Evolutionary conservation across 1,140 invertebrate species (phyloP), one percentile per base, ranked within the genome.

Genomic region (Rhynchophorus ferrugineus): DNA sequence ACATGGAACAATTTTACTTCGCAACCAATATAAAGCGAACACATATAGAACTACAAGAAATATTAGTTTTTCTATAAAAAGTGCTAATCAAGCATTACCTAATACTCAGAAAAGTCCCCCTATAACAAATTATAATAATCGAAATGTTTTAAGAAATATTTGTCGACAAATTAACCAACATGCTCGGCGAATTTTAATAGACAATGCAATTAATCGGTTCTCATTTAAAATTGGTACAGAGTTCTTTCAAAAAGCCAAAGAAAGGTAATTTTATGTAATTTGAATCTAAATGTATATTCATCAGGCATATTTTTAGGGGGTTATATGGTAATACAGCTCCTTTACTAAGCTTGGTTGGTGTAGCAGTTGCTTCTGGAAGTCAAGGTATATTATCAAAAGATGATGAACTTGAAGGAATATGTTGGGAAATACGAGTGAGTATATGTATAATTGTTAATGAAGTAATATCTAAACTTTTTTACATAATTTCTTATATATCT

Each of bases 391-490:
- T 89, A n/a, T 87, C 83, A 1, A 84, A 85, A 61, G 82, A 89
- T 53, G 83, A 89, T 65, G 83, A 89, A 71, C 63, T 87, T 3
- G 86, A 89, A 69, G 80, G 80, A 24, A 74, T 89, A 9, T 89
- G 86, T 58, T 83, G 79, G 77, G 84, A 89, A 73, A 89, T 90
- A 45, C 71, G 83, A 56, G 82, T 29, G 11, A 6, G 24, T 29
- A 29, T 29, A 29, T 83, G 69, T 69, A 60, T 49, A 20, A 51
- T 54, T 39, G 13, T 18, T 1, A 29, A 5, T 29, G 24, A 29
- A 11, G 24, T 56, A 20, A 16, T 56, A 45, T 24, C 8, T 36
- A 34, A n/a, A n/a, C 43, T 20, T 48, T 19, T 42, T 48, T 34
- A 37, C 3, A 54, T 7, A 56, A 24, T 38, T 19, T 39, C 29